Percentiles rank a stretch among this genome's conserved stretches.
Conservation (phyloP, 1,140 invertebrate genomes). For the Nixonia krombeini region DNA sequence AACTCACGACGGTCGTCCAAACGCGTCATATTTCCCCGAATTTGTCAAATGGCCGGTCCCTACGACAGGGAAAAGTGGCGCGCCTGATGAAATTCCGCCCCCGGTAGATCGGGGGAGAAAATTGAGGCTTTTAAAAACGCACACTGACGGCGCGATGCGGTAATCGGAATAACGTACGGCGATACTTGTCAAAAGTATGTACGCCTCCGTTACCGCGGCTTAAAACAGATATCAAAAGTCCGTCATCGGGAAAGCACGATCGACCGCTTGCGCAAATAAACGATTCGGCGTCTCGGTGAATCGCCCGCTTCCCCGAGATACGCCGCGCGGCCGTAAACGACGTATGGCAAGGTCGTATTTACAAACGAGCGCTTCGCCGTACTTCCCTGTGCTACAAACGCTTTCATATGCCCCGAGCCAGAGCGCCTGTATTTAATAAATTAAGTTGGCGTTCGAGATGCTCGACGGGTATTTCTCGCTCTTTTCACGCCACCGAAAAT, state of each 20-base stretch:
- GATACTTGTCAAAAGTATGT: slow-evolving; percentile 10
- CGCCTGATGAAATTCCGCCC: no score
- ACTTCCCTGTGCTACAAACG: slow-evolving; percentile 45
- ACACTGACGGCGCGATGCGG: no score
- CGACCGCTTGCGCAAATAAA: slow-evolving; percentile 23
- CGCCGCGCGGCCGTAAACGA: slow-evolving; percentile 42
- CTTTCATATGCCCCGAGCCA: slow-evolving; percentile 12
- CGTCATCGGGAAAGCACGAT: slow-evolving; percentile 12
- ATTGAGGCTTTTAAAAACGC: no score
- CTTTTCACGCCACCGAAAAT: no score
- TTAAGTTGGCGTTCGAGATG: no score
- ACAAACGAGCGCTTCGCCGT: slow-evolving; percentile 45
- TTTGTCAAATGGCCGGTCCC: no score
- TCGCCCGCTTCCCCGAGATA: slow-evolving; percentile 39
- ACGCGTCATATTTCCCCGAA: no score
- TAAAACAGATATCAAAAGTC: slow-evolving; percentile 21
- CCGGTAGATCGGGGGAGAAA: no score
- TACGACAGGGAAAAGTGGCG: no score
- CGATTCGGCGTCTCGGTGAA: slow-evolving; percentile 31
- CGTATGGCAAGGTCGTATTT: slow-evolving; percentile 56
- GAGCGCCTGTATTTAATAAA: slow-evolving; percentile 36
- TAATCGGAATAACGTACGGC: slow-evolving; percentile 1
- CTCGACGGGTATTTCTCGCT: no score
- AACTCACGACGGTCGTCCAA: no score
- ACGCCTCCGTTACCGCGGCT: neutral